Percentiles rank a stretch among this genome's conserved stretches.
Conservation (phyloP, 2,888 invertebrate genomes). For the Drosophila hamatofila region DNA sequence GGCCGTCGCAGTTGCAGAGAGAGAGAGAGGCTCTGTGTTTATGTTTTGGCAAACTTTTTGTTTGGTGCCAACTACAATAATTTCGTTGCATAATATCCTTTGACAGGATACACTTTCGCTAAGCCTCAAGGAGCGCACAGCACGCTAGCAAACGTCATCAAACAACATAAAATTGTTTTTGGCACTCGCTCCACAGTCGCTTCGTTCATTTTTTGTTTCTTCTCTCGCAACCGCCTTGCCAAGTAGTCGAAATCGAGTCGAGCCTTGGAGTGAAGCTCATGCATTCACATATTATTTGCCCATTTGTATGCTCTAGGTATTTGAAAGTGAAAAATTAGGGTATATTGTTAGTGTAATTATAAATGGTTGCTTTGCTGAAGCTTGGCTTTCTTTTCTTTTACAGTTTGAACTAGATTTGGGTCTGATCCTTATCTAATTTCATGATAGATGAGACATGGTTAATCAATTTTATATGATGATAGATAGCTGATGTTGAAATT, state of each 20-base stretch:
- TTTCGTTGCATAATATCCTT: conserved; percentile 71
- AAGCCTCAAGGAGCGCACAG: conserved; percentile 64
- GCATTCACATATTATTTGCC: conserved; percentile 52
- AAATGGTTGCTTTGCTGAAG: not conserved
- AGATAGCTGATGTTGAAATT: no score
- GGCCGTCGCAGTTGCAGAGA: conserved; percentile 34
- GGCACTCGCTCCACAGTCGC: conserved; percentile 46
- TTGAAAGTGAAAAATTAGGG: not conserved
- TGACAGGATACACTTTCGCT: conserved; percentile 74
- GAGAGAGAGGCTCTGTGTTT: conserved; percentile 37
- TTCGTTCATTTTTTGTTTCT: conserved; percentile 7
- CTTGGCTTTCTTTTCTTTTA: not conserved
- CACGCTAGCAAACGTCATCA: conserved; percentile 65
- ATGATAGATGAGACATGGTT: no score
- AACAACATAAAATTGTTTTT: conserved; percentile 67
- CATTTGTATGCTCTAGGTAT: conserved; percentile 37
- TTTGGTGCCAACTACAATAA: conserved; percentile 68
- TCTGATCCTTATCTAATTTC: no score
- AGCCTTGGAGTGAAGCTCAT: conserved; percentile 35
- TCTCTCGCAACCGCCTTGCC: conserved; percentile 38
- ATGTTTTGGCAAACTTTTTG: conserved; percentile 52
- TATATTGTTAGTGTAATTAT: not conserved
- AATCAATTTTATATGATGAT: no score
- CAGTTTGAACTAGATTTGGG: no score
- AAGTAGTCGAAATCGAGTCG: conserved; percentile 49